Percentiles rank a stretch among this genome's conserved stretches.
Conservation (phyloP, 2,888 invertebrate genomes). For the Hypomecis atomaria region DNA sequence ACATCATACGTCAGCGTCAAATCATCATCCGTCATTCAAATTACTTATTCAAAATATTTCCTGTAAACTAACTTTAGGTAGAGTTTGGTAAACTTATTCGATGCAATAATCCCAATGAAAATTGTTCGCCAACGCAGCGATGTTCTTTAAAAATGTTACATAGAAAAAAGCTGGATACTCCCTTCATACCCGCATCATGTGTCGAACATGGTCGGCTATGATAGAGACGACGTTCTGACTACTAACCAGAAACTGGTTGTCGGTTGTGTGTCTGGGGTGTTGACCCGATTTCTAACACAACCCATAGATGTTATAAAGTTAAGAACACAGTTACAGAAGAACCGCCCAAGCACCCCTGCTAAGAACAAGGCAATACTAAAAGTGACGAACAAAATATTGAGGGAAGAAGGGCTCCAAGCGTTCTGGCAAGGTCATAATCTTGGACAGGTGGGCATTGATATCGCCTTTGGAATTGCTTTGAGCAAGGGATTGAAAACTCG, state of each 20-base stretch:
- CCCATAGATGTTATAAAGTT: constrained; percentile 98
- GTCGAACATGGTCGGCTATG: constrained; percentile 69
- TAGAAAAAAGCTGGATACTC: constrained; percentile 11
- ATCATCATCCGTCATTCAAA: no score
- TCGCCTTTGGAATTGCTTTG: not conserved
- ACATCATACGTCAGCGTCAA: no score
- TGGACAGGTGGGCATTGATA: constrained; percentile 91
- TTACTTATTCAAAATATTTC: no score
- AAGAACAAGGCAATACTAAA: constrained; percentile 78
- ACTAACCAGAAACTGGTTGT: constrained; percentile 65
- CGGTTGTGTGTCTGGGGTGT: constrained; percentile 63
- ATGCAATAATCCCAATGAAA: not conserved
- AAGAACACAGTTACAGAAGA: constrained; percentile 94
- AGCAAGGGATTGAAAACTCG: no score
- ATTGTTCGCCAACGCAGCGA: not conserved
- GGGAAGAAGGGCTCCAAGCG: constrained; percentile 92
- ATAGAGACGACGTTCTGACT: constrained; percentile 59
- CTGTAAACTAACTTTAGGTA: no score
- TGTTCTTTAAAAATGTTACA: constrained; percentile 25
- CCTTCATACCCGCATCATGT: constrained; percentile 34
- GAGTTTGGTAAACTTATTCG: no score
- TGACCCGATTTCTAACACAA: constrained; percentile 78
- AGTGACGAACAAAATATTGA: constrained; percentile 87
- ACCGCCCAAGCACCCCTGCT: constrained; percentile 50
- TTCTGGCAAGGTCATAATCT: constrained; percentile 98